phyloP scores from a whole-genome alignment of 2,113 vertebrate genomes.

The Python bivittatus region DNA sequence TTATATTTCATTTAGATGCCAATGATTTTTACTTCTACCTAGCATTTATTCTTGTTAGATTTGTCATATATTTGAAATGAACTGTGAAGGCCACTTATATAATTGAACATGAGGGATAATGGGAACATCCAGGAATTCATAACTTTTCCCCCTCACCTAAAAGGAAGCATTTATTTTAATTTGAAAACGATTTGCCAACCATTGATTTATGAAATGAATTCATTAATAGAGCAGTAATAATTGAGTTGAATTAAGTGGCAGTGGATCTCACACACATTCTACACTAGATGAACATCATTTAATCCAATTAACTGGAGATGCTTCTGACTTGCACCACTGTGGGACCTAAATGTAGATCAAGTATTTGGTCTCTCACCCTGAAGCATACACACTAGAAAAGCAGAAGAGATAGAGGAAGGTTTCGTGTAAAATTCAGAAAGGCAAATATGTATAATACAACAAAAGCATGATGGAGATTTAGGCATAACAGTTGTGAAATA shows the following conservation, averaged over 20 bases:
- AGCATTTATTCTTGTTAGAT: conserved; percentile 36
- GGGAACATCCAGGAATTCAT: conserved; percentile 13
- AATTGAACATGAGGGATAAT: conserved; percentile 9
- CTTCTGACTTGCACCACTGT: not conserved
- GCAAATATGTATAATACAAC: not conserved
- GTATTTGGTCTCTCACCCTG: not conserved
- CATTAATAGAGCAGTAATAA: conserved; percentile 29
- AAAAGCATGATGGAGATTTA: not conserved
- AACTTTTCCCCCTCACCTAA: conserved; percentile 26
- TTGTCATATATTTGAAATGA: conserved; percentile 35
- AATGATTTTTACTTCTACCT: conserved; percentile 5
- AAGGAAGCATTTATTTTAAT: conserved; percentile 34
- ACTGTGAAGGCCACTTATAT: conserved; percentile 32
- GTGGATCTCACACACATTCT: conserved; percentile 14
- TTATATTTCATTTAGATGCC: conserved; percentile 33
- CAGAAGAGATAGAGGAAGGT: not conserved
- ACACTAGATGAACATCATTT: conserved; percentile 27
- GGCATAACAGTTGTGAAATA: not conserved
- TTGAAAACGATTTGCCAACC: conserved; percentile 38
- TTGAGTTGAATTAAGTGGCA: conserved; percentile 26
- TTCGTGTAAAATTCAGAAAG: not conserved
- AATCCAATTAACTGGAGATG: conserved; percentile 28
- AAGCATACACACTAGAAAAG: not conserved
- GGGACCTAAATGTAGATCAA: not conserved
- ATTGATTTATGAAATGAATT: conserved; percentile 37